Base-by-base conservation (phyloP, 2,888 invertebrate species). In the Eurois occulta region DNA sequence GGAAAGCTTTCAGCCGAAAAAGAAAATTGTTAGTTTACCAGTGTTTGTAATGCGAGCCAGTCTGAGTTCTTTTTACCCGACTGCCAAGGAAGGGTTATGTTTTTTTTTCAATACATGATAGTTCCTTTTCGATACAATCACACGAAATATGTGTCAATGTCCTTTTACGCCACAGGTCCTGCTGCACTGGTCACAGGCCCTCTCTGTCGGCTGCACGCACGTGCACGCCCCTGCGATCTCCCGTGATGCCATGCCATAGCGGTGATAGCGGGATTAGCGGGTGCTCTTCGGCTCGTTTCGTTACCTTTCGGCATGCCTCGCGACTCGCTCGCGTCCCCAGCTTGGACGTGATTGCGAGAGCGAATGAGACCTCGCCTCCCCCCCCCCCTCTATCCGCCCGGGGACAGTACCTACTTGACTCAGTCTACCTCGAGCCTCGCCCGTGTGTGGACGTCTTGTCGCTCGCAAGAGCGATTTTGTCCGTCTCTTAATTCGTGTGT, bases 401-500 rank as follows among this genome's bases (percentile, higher is more conserved):
- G 91, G 91, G 91, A 91, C 91, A 87, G 86, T 88, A 90, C 88
- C 88, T 85, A 88, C 89, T 90, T 85, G 82, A 88, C 86, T 90
- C 93, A 95, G 96, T 96, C 95, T 93, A 91, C 93, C 92, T 92
- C 93, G 92, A 93, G 91, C 91, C 90, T 89, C 89, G 87, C 83
- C 83, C 73, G 91, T 80, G 90, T 85, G 90, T 86, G 92, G 90
- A 87, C 81, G 93, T 91, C 86, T 90, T 76, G 90, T 87, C 86
- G 90, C 80, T 89, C 65, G 84, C 85, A 66, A 78, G 84, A 82
- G 87, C 86, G 88, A 87, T 91, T 92, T 91, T 89, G 91, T 90
- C 94, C 94, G 95, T 95, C 93, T 95, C 94, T 93, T 90, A 93
- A 95, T 94, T 95, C 95, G 96, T 94, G 92, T 92, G 93, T 90